phyloP scores from a whole-genome alignment of 1,140 invertebrate genomes.

The Leptopilina boulardi region DNA sequence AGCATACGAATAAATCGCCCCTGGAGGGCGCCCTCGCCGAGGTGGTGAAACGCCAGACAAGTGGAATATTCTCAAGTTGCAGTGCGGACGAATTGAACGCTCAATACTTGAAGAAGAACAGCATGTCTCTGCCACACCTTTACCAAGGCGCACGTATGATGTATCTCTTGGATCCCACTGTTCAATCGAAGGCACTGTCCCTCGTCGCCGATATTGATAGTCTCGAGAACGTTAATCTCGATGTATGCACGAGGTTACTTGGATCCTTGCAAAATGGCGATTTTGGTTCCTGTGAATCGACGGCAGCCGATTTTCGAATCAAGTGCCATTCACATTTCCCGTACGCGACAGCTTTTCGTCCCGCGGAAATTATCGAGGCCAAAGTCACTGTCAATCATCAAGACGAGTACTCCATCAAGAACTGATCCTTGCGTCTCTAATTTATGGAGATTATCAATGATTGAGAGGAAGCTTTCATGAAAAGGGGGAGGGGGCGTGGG shows the following conservation, averaged over 20 bases:
- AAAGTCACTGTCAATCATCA: conserved; percentile 65
- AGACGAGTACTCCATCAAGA: conserved; percentile 73
- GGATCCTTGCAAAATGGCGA: conserved; percentile 86
- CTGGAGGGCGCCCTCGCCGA: conserved; percentile 81
- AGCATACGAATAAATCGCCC: conserved; percentile 74
- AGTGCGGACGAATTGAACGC: conserved; percentile 82
- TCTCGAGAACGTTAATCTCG: conserved; percentile 76
- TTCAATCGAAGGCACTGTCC: conserved; percentile 79
- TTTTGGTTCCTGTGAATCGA: conserved; percentile 84
- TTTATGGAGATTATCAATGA: conserved; percentile 55
- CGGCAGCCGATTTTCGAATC: conserved; percentile 82
- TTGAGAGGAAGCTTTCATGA: conserved; percentile 38
- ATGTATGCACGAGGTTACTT: conserved; percentile 88
- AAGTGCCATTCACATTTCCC: conserved; percentile 86
- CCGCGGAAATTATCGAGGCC: conserved; percentile 63
- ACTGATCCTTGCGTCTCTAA: conserved; percentile 69
- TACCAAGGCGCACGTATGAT: conserved; percentile 85
- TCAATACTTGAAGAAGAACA: conserved; percentile 81
- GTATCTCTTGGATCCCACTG: conserved; percentile 80
- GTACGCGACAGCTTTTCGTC: conserved; percentile 83
- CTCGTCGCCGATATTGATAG: conserved; percentile 80
- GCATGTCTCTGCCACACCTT: conserved; percentile 81
- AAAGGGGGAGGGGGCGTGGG: conserved; percentile 17
- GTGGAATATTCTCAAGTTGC: conserved; percentile 78
- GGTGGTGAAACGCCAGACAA: conserved; percentile 86